Conservation (phyloP, 2,888 invertebrate genomes). For the Drosophila barbarae region DNA sequence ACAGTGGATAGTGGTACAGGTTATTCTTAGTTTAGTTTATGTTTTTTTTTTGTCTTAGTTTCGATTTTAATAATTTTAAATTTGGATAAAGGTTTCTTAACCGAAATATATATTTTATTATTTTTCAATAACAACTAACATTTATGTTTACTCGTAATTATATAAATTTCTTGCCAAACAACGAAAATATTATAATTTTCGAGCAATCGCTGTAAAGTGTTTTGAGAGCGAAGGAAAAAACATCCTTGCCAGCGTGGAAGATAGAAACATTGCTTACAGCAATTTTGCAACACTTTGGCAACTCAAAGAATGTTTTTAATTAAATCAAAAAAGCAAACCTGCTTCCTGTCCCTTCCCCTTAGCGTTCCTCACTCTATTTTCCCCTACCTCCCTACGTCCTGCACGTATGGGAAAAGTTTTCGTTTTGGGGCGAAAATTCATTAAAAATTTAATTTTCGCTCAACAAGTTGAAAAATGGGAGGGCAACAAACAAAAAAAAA, state of each 20-base stretch:
- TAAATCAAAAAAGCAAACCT: constrained; percentile 64
- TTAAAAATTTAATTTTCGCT: constrained; percentile 72
- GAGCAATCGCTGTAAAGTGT: constrained; percentile 10
- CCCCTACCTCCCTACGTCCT: not conserved
- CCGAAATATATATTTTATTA: too few species aligned
- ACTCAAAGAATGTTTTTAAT: constrained; percentile 71
- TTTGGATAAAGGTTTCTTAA: too few species aligned
- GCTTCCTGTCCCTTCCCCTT: not conserved
- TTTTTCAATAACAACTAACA: too few species aligned
- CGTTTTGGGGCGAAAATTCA: constrained; percentile 56
- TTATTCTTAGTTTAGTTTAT: not conserved
- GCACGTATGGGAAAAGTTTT: constrained; percentile 58
- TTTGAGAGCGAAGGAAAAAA: not conserved
- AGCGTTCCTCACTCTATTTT: not conserved
- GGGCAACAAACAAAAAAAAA: constrained; percentile 9
- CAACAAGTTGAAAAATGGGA: constrained; percentile 62
- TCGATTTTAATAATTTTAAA: too few species aligned
- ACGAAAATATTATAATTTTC: not conserved
- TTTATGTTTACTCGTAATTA: not conserved
- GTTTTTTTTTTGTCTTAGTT: not conserved
- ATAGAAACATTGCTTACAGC: constrained; percentile 46
- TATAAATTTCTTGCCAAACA: not conserved
- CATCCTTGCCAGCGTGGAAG: not conserved
- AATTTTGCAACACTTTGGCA: constrained; percentile 59
- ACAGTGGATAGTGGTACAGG: too few species aligned